Conservation (phyloP, 2,113 vertebrate genomes). For the Poeciliopsis prolifica region DNA sequence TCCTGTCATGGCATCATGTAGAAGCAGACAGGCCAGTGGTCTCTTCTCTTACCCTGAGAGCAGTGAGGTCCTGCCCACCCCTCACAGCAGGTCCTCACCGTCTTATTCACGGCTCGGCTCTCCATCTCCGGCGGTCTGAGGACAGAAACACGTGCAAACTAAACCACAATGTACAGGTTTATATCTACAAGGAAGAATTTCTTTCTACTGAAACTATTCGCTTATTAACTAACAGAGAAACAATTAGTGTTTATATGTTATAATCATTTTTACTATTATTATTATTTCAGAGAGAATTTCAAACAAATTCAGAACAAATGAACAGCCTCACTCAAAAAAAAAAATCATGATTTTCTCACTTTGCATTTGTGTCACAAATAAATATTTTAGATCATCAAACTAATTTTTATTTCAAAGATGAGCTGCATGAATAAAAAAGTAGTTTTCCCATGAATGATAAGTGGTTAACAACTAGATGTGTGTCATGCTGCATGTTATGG, state of each 20-base stretch:
- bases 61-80: conserved; percentile 87
- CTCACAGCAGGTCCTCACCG: conserved; percentile 82
- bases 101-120: conserved; percentile 76
- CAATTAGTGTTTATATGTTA: not conserved
- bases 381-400: not conserved
- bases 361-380: not conserved
- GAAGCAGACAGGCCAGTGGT: not conserved
- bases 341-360: not conserved
- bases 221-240: not conserved
- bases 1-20: not conserved
- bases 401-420: too few relatives aligned
- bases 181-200: not conserved
- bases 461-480: too few relatives aligned
- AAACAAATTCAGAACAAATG: too few relatives aligned
- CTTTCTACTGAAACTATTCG: not conserved
- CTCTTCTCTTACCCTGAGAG: conserved; percentile 78
- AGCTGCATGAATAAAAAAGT: too few relatives aligned
- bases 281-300: not conserved
- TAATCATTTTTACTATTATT: not conserved
- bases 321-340: too few relatives aligned
- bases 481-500: too few relatives aligned
- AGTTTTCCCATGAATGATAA: too few relatives aligned
- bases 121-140: conserved; percentile 79
- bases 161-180: not conserved
- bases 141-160: conserved; percentile 2